Percentiles rank a stretch among this genome's conserved stretches.
These are phyloP conservation scores for Cynopterus brachyotis DNA, from an alignment of 2,113 vertebrate species.

Conservation along the genomic window DNA sequence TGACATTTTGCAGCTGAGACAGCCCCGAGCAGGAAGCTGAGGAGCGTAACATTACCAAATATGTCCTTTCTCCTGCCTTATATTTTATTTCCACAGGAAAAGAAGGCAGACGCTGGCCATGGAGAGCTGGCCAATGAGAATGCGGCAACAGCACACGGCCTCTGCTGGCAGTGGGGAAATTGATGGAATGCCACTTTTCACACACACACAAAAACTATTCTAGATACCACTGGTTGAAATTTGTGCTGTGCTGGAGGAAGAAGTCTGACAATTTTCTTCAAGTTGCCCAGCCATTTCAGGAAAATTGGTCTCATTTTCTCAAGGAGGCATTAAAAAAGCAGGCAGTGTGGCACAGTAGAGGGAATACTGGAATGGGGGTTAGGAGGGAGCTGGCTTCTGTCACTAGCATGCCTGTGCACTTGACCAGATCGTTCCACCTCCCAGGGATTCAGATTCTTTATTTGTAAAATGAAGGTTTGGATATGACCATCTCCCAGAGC, in stretches of 20 bases:
- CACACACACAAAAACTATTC: constrained; percentile 63
- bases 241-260: not conserved
- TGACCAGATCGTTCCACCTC: not conserved
- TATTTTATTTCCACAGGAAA: constrained; percentile 87
- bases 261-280: constrained; percentile 29
- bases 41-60: constrained; percentile 86
- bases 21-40: constrained; percentile 82
- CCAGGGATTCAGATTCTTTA: not conserved
- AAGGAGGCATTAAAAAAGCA: not conserved
- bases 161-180: constrained; percentile 38
- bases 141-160: constrained; percentile 27
- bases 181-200: constrained; percentile 67
- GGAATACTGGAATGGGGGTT: not conserved
- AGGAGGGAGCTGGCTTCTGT: not conserved
- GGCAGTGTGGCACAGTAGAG: not conserved
- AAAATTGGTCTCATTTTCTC: not conserved
- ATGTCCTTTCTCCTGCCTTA: constrained; percentile 84
- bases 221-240: constrained; percentile 20
- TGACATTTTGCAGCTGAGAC: constrained; percentile 86
- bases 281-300: not conserved
- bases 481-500: not conserved
- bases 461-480: not conserved
- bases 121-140: constrained; percentile 76
- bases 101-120: constrained; percentile 67
- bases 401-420: not conserved